phyloP scores from a whole-genome alignment of 2,113 vertebrate species.

The Prunella himalayana region DNA sequence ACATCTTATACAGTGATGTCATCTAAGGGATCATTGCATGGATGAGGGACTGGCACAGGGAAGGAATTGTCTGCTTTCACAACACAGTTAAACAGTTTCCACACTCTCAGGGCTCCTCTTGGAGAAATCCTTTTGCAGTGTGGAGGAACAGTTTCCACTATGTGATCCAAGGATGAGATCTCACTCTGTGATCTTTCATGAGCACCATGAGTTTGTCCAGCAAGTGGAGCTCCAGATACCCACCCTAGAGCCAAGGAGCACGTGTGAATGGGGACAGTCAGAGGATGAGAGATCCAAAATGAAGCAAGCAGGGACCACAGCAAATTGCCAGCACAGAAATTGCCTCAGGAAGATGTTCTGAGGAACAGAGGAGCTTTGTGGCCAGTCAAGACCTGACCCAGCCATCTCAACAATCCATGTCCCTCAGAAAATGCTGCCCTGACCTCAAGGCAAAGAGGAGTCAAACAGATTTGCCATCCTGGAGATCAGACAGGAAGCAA shows the following conservation, averaged over 20 bases:
- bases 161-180: fast-evolving
- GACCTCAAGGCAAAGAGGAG: neutral
- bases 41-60: neutral
- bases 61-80: neutral
- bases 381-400: neutral
- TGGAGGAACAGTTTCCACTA: neutral
- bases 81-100: neutral
- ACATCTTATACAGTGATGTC: neutral
- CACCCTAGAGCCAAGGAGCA: neutral
- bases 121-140: neutral
- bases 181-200: neutral
- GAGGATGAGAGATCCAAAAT: fast-evolving
- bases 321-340: neutral
- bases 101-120: neutral
- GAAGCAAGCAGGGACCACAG: neutral
- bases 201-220: neutral
- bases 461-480: neutral
- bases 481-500: neutral
- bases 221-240: neutral
- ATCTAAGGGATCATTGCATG: neutral
- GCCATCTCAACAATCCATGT: neutral
- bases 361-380: neutral
- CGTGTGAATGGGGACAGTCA: neutral
- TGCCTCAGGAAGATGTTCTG: neutral
- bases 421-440: neutral